These are phyloP conservation scores for Rosalia funebris DNA, from an alignment of 2,888 invertebrate genomes.

Conservation along the genomic window DNA sequence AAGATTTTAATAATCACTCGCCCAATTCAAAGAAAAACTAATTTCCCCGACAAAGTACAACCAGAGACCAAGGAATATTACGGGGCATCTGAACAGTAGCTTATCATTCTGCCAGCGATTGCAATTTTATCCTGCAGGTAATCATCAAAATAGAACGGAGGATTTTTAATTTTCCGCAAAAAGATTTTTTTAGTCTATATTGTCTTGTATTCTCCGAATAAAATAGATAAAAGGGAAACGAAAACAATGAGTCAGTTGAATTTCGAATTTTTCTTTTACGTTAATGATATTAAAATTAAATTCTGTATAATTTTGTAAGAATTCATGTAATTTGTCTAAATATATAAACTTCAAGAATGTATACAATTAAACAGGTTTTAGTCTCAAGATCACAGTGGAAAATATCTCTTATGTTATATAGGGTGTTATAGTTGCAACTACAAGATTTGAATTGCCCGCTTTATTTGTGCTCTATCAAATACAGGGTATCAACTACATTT, in stretches of 20 bases:
- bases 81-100: slow-evolving; percentile 32
- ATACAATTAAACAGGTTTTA: too few species aligned
- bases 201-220: slow-evolving; percentile 25
- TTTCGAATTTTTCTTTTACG: slow-evolving; percentile 15
- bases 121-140: slow-evolving; percentile 44
- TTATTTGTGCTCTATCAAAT: too few species aligned
- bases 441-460: too few species aligned
- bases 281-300: slow-evolving; percentile 22
- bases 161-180: slow-evolving; percentile 44
- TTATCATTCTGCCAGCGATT: slow-evolving; percentile 43
- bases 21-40: slow-evolving; percentile 23
- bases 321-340: too few species aligned
- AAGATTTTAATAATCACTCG: slow-evolving; percentile 1
- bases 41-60: slow-evolving; percentile 21
- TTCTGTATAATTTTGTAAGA: too few species aligned
- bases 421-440: too few species aligned
- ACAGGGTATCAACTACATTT: too few species aligned
- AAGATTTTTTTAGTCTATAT: slow-evolving; percentile 31
- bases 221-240: slow-evolving; percentile 29
- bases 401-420: too few species aligned
- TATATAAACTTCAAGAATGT: too few species aligned
- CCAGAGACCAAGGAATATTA: slow-evolving; percentile 16
- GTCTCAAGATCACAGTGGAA: too few species aligned
- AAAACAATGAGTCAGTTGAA: slow-evolving; percentile 29
- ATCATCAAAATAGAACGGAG: slow-evolving; percentile 36